Conservation (phyloP, 2,113 vertebrate genomes). For the Myiopsitta monachus region DNA sequence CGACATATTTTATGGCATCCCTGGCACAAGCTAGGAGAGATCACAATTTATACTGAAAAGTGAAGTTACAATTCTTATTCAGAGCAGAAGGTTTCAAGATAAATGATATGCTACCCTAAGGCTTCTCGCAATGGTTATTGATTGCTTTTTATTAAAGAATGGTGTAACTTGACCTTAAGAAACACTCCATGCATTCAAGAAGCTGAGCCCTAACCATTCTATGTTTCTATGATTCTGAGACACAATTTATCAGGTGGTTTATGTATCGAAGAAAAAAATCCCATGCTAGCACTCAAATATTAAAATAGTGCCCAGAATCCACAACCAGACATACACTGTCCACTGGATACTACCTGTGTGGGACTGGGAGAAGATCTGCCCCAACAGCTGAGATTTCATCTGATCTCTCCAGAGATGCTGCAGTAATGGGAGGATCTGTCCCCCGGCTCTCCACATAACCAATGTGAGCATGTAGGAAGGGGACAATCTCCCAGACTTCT, state of each 20-base stretch:
- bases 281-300: neutral
- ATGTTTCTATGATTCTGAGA: neutral
- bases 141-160: conserved; percentile 40
- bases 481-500: neutral
- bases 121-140: conserved; percentile 16
- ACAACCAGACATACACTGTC: neutral
- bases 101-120: conserved; percentile 24
- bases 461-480: neutral
- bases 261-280: neutral
- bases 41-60: conserved; percentile 39
- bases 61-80: conserved; percentile 43
- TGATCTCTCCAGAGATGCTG: neutral
- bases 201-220: neutral
- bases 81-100: conserved; percentile 29
- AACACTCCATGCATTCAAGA: conserved; percentile 16
- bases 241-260: conserved; percentile 36
- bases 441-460: neutral
- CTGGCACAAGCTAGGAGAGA: conserved; percentile 47
- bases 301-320: neutral
- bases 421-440: neutral
- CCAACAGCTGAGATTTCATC: neutral
- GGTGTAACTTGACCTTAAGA: conserved; percentile 47
- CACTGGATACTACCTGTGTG: neutral
- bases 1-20: conserved; percentile 24
- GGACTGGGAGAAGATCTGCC: neutral